Base-by-base conservation (phyloP, 2,113 vertebrate genomes). In the Phalacrocorax brasilianus region DNA sequence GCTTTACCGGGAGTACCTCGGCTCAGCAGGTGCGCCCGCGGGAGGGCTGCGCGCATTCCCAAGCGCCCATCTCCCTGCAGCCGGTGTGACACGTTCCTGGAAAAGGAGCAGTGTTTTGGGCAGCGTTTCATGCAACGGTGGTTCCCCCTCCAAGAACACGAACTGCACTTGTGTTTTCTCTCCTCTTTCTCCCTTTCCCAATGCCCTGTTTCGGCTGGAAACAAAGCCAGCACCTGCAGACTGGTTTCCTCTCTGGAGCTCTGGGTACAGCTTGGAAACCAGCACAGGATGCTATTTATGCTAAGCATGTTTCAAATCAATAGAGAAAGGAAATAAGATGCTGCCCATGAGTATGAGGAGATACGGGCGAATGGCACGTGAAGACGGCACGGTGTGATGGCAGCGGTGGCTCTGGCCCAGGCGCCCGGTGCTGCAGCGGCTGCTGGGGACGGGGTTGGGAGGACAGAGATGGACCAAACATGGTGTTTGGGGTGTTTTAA, bases 1-100 rank as follows among this genome's bases (percentile, higher is more conserved):
- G 44, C 62, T 59, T 28, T 20, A 8, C 30, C 1, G 3, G 42
- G n/a, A 66, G 50, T 2, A 24, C n/a, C 53, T 4, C 4, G 3
- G 20, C 72, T 42, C 62, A 16, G 22, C 44, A 19, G n/a, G 8
- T 50, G 62, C 12, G 47, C 44, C 10, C 15, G 52, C 10, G 1
- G 45, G 44, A 45, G 12, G 32, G 58, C 70, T 38, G 58, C 58
- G 26, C 12, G 1, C 24, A 2, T 28, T 58, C 62, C 52, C 83
- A 50, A 14, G 52, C 3, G 0, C 7, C 0, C 18, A 17, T n/a
- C 44, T 50, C 52, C 72, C 35, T n/a, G 44, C 3, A 0, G 30
- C 62, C 8, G 3, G 62, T 35, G 5, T 2, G 38, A 11, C 44
- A 32, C 3, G 0, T 8, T 28, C 45, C 45, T 26, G 45, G 73